These are phyloP conservation scores for Polypterus bichir DNA, from an alignment of 2,113 vertebrate genomes.

Conservation along the genomic window DNA sequence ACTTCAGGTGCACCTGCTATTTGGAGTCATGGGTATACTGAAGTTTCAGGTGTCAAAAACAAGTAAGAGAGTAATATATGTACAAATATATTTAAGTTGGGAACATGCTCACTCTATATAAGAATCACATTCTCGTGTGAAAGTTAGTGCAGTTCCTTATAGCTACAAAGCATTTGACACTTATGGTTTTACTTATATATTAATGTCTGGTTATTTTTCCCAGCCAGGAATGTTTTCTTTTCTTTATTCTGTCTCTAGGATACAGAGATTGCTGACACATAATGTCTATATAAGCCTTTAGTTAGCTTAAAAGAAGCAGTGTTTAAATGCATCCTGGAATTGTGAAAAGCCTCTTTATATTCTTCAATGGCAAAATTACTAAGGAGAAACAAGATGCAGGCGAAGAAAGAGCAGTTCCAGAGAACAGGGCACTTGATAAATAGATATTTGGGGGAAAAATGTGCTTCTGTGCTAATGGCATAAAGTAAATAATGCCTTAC, in stretches of 20 bases:
- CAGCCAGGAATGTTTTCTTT: slow-evolving; percentile 20
- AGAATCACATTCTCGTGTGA: slow-evolving; percentile 5
- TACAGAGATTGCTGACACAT: slow-evolving; percentile 24
- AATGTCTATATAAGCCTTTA: slow-evolving; percentile 18
- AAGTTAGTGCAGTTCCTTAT: not conserved
- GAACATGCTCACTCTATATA: not conserved
- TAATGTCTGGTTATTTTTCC: not conserved
- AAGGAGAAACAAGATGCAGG: slow-evolving; percentile 23
- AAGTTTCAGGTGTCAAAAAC: slow-evolving; percentile 90
- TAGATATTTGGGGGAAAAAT: no score
- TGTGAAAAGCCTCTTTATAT: slow-evolving; percentile 37
- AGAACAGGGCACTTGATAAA: not conserved
- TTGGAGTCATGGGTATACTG: slow-evolving; percentile 94
- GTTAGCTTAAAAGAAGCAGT: slow-evolving; percentile 27
- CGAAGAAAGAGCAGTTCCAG: slow-evolving; percentile 23
- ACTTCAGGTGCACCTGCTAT: slow-evolving; percentile 77
- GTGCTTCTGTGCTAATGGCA: no score
- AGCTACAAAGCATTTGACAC: slow-evolving; percentile 4
- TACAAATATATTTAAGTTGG: not conserved
- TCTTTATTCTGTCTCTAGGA: slow-evolving; percentile 40
- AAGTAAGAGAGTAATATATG: slow-evolving; percentile 58
- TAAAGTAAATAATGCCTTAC: no score
- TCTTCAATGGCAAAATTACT: slow-evolving; percentile 31
- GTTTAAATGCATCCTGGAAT: slow-evolving; percentile 30
- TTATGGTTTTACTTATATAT: slow-evolving; percentile 4